Conservation (phyloP, 2,888 invertebrate genomes). For the Choreutis nemorana region DNA sequence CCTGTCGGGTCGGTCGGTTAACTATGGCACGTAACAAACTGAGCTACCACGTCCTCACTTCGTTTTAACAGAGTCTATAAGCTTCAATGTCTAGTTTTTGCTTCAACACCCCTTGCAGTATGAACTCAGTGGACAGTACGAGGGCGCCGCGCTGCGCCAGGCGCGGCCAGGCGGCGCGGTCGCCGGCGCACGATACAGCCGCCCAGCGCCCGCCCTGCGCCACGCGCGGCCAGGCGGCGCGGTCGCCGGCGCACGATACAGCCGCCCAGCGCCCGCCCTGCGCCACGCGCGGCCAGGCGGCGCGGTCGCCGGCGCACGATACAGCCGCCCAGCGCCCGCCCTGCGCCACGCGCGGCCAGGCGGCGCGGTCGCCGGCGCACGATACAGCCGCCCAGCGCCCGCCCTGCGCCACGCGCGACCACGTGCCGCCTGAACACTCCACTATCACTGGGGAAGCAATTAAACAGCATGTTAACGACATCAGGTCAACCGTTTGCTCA, state of each 20-base stretch:
- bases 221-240: constrained; percentile 25
- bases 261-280: constrained; percentile 37
- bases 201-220: constrained; percentile 33
- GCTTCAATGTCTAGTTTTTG: constrained; percentile 28
- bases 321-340: constrained; percentile 41
- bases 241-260: constrained; percentile 27
- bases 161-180: constrained; percentile 28
- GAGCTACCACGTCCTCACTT: too few relatives aligned
- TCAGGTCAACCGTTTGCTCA: too few relatives aligned
- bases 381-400: constrained; percentile 38
- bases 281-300: constrained; percentile 28
- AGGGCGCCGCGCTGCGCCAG: constrained; percentile 29
- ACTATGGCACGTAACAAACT: too few relatives aligned
- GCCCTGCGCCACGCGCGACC: constrained; percentile 34
- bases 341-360: constrained; percentile 27
- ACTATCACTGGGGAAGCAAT: constrained; percentile 37
- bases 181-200: constrained; percentile 28
- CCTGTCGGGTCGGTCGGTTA: too few relatives aligned
- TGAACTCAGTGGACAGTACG: constrained; percentile 36
- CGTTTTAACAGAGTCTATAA: constrained; percentile 18
- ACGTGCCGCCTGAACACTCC: constrained; percentile 46
- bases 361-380: constrained; percentile 20
- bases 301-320: constrained; percentile 23
- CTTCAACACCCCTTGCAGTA: constrained; percentile 37
- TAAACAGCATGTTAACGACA: background rate